Evolutionary conservation across 2,888 invertebrate genomes (phyloP), one percentile per base, ranked within the genome.

Genomic region (Schrankia costaestrigalis): DNA sequence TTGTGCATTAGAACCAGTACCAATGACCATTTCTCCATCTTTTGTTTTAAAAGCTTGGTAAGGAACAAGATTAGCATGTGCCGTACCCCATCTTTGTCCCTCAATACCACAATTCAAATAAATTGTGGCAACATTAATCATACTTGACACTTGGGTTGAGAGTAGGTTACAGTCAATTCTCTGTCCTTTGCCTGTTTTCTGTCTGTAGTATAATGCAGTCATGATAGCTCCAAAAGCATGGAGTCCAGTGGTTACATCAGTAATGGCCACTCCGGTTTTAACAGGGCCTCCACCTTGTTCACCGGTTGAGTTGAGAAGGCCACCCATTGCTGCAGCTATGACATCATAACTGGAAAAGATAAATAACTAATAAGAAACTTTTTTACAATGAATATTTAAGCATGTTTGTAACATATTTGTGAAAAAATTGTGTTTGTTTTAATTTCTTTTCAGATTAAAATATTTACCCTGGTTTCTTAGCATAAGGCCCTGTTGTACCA

Each of bases 191-290:
- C 95, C 94, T 0, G 96, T 96, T 56, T 90, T 91, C 5, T 90
- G 76, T 31, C 96, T 88, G 61, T 96, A 92, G 41, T 95, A 78
- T 3, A 99, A 78, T 0, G 98, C 98, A 0, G 98, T 95, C 88
- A 98, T 89, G 43, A 98, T 97, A 0, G 98, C 97, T 9, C 97
- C 97, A 71, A 97, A 96, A 1, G 97, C 97, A 72, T 96, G 98
- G 2, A 99, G 87, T 0, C 98, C 98, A 0, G 98, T 98, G 0
- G 97, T 93, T 31, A 98, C 63, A 77, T 99, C 98, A 0, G 97
- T 97, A 57, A 97, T 91, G 0, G 98, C 97, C 0, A 98, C 96
- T 7, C 98, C 98, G 8, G 94, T 93, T 80, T 98, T 97, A 43
- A 94, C 94, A 0, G 98, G 98, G 22, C 92, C 93, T 0, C 97